A percentile compares a stretch with the other conserved stretches of the same genome.
These are phyloP conservation scores for Acrocephalus arundinaceus DNA, from an alignment of 2,113 vertebrate species.

Conservation along the genomic window DNA sequence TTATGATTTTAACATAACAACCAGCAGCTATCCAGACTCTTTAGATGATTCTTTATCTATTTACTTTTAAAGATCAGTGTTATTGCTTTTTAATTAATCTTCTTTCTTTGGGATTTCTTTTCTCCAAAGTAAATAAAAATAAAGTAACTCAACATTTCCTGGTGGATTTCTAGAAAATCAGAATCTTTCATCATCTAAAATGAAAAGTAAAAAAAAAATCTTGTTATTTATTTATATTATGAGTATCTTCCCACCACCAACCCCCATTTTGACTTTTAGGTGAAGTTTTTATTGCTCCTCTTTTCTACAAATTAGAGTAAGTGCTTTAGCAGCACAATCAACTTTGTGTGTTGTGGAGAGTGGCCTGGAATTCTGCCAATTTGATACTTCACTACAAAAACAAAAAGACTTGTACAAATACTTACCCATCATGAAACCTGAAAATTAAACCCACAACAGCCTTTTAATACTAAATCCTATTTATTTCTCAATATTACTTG, in stretches of 20 bases:
- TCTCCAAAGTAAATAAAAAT: background rate
- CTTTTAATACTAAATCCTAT: constrained; percentile 13
- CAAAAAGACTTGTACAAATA: background rate
- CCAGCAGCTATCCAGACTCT: background rate
- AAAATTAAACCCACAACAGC: constrained; percentile 32
- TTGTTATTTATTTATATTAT: background rate
- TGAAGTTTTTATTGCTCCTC: background rate
- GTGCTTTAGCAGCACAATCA: background rate
- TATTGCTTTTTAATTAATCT: background rate
- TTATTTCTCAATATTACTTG: constrained; percentile 18
- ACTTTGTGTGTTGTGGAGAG: background rate
- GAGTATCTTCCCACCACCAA: background rate
- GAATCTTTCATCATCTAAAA: background rate
- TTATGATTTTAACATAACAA: background rate
- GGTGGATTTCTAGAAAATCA: background rate
- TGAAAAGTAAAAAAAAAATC: background rate
- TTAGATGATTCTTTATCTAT: background rate
- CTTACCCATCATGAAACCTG: constrained; percentile 10
- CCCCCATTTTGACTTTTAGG: background rate
- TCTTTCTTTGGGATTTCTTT: background rate
- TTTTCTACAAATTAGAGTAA: background rate
- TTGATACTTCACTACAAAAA: constrained; percentile 13
- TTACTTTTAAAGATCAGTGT: background rate
- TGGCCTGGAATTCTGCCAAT: background rate
- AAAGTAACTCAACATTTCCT: background rate